A percentile compares a stretch with the other conserved stretches of the same genome.
phyloP scores from a whole-genome alignment of 1,140 invertebrate species.

The Drosophila asahinai region DNA sequence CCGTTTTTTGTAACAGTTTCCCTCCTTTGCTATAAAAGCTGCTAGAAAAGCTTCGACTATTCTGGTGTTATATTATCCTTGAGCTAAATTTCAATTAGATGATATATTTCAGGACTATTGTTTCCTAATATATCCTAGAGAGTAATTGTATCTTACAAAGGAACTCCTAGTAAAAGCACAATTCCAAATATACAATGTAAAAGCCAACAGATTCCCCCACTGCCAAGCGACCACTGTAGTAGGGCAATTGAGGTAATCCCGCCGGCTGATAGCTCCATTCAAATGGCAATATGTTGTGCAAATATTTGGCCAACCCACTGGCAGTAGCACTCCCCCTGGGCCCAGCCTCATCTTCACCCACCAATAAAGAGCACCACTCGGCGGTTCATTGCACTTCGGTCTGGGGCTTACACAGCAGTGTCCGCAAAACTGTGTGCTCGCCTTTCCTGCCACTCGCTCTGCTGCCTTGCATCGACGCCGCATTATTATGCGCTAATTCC shows the following conservation, averaged over 20 bases:
- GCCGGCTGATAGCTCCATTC: constrained; percentile 31
- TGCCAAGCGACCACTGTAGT: not conserved
- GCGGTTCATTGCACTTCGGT: constrained; percentile 67
- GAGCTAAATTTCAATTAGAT: not conserved
- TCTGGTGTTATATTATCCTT: too few species aligned
- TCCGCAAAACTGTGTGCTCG: constrained; percentile 59
- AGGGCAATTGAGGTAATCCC: constrained; percentile 32
- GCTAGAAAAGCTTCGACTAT: not conserved
- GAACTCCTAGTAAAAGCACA: not conserved
- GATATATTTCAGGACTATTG: too few species aligned
- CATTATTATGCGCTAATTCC: constrained; percentile 80
- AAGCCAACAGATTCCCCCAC: not conserved
- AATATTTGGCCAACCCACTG: constrained; percentile 65
- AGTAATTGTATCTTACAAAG: too few species aligned
- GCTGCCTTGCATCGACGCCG: constrained; percentile 50
- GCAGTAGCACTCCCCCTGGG: constrained; percentile 7
- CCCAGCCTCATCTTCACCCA: not conserved
- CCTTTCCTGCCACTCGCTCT: constrained; percentile 39
- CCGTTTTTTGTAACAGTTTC: not conserved
- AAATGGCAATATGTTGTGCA: constrained; percentile 63
- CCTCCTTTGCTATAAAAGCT: not conserved
- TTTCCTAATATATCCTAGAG: not conserved
- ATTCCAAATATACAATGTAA: not conserved
- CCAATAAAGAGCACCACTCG: constrained; percentile 1
- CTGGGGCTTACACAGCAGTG: constrained; percentile 24